Base-by-base conservation (phyloP, 2,113 vertebrate genomes). In the Prinia subflava region DNA sequence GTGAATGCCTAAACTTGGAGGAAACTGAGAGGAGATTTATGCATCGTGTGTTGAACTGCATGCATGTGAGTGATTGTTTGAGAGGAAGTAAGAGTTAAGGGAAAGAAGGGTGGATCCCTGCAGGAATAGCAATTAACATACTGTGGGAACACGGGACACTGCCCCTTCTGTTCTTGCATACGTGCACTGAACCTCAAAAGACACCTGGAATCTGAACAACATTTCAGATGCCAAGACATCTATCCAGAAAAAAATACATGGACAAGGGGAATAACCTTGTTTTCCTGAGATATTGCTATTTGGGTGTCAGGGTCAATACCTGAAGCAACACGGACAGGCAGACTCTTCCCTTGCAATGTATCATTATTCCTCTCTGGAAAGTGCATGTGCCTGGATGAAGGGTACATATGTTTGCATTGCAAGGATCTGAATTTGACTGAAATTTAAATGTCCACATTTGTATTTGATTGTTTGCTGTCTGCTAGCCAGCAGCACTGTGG, bases 391-490 rank as follows among this genome's bases (percentile, higher is more conserved):
- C 18, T 42, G 6, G 55, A 7, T 37, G 25, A 67, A 56, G 13
- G 12, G 11, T 50, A 33, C 0, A 0, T 55, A 6, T 57, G 27
- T 87, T 90, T 96, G 52, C 53, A 62, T 57, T 75, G 27, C 31
- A 50, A 52, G 42, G 56, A 75, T 69, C 39, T 12, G 3, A 60
- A 89, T 91, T 79, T 93, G 79, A 53, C 73, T 50, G 73, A 84
- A 68, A 82, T 92, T 79, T 90, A 47, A 64, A 70, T 89, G 33
- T 12, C 35, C 2, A 1, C 55, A 33, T 90, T 83, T 89, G 39
- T 82, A 16, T 95, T 80, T 86, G 65, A n/a, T 87, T 91, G 63
- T 2, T 93, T 89, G 52, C 69, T 84, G 24, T 50, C 56, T 79
- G 64, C 37, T 64, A 65, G 46, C 21, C 37, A 73, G 46, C 33